Evolutionary conservation across 2,888 invertebrate genomes (phyloP), one percentile per base, ranked within the genome.

Genomic region (Diadegma fenestrale): DNA sequence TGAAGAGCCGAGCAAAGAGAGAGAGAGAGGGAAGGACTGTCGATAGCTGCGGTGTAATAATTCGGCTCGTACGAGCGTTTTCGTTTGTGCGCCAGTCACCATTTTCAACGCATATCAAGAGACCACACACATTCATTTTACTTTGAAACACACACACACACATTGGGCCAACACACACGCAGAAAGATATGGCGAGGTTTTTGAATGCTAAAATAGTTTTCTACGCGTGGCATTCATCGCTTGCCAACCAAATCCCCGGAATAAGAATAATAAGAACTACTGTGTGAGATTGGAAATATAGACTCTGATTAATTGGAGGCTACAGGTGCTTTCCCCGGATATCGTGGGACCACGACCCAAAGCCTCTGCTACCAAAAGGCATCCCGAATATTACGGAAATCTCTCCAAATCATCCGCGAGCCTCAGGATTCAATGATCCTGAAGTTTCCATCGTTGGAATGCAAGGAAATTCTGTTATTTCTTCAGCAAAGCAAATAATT

Each of bases 171-270:
- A 58, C 26, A 48, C 26, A 58, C 22, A 26, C 37, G 7, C 26
- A 51, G 51, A 88, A 89, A 89, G 89, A 90, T 90, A 91, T 88
- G 90, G 89, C 89, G 86, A 84, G 89, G 89, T 90, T 91, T 90
- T 89, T 90, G 84, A 73, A 80, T 79, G 91, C 91, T 88, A 92
- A 92, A 92, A 92, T 90, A 91, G 89, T 90, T 89, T 88, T 90
- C 90, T 90, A 88, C 89, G 88, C 83, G 88, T 88, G 87, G 89
- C 89, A 90, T 91, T 90, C 90, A 90, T 90, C 88, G 91, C 86
- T 88, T 92, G 92, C 92, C 92, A 92, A 92, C 45, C 78, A 76
- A 87, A 88, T 84, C 84, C 86, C 84, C 76, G 58, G 84, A 82
- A 86, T 87, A 86, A 89, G 71, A 72, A 43, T 54, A 68, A 61